phyloP scores from a whole-genome alignment of 2,113 vertebrate species.

The Plestiodon gilberti region DNA sequence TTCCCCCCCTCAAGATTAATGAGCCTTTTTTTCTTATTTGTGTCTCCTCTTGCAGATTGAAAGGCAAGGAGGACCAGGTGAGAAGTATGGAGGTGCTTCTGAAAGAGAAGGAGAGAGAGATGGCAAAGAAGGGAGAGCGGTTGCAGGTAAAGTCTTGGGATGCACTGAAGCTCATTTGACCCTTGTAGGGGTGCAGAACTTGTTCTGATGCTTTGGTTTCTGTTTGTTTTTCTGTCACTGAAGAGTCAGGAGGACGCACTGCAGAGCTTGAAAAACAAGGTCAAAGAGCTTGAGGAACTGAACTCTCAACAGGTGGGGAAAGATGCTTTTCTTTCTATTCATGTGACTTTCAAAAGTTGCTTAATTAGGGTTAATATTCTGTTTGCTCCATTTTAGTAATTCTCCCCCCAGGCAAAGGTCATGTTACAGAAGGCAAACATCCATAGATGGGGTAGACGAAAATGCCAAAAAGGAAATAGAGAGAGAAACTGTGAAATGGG shows the following conservation, averaged over 20 bases:
- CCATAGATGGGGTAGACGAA: too few species aligned
- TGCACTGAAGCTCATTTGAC: not conserved
- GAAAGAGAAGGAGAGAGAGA: constrained; percentile 78
- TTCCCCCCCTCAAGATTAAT: not conserved
- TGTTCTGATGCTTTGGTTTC: not conserved
- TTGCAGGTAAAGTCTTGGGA: constrained; percentile 71
- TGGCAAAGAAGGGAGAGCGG: constrained; percentile 67
- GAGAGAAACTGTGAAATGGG: not conserved
- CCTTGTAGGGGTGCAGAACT: not conserved
- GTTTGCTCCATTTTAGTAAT: not conserved
- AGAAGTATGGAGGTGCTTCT: constrained; percentile 73
- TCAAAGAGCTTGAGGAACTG: constrained; percentile 72
- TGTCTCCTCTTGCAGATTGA: constrained; percentile 70
- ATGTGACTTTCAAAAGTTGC: not conserved
- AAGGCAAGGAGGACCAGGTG: constrained; percentile 79
- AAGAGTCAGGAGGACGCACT: constrained; percentile 78
- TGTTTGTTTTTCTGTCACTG: not conserved
- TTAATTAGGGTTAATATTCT: not conserved
- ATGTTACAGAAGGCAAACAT: not conserved
- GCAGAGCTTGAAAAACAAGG: constrained; percentile 69
- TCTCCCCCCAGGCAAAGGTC: not conserved
- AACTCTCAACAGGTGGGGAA: constrained; percentile 67
- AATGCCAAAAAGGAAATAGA: not conserved
- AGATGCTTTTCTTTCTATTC: not conserved
- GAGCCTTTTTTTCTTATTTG: constrained; percentile 22